phyloP scores from a whole-genome alignment of 2,113 vertebrate species.

The Thunnus maccoyii region DNA sequence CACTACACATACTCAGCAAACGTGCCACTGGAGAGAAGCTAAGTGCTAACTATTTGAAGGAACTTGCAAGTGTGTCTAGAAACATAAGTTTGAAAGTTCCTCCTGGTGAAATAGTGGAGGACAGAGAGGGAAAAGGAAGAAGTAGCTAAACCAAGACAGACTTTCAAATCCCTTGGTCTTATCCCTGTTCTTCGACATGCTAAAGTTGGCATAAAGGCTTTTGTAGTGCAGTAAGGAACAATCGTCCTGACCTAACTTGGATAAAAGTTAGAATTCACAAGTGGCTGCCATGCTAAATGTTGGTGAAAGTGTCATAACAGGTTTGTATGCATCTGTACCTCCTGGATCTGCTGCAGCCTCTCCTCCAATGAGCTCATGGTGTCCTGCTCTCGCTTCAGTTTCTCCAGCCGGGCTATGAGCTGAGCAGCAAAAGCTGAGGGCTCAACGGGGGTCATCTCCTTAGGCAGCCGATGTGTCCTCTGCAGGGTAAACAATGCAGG shows the following conservation, averaged over 20 bases:
- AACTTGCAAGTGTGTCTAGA: constrained; percentile 79
- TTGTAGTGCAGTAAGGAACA: constrained; percentile 25
- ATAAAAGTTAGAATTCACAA: constrained; percentile 24
- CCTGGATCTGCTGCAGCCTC: constrained; percentile 94
- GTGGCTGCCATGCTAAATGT: neutral
- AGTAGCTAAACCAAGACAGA: constrained; percentile 62
- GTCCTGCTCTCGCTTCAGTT: constrained; percentile 91
- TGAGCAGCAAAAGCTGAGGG: constrained; percentile 92
- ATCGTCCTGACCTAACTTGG: constrained; percentile 21
- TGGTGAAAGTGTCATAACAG: neutral
- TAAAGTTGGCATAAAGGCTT: constrained; percentile 46
- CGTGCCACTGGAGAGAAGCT: constrained; percentile 81
- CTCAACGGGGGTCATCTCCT: constrained; percentile 95
- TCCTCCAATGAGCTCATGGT: constrained; percentile 92
- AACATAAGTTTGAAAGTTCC: constrained; percentile 78
- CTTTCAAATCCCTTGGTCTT: constrained; percentile 64
- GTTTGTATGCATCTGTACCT: constrained; percentile 82
- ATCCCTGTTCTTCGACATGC: constrained; percentile 57
- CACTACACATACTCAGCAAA: constrained; percentile 77
- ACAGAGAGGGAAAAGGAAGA: constrained; percentile 50
- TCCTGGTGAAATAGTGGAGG: constrained; percentile 60
- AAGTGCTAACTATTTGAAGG: constrained; percentile 81
- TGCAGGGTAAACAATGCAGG: constrained; percentile 69
- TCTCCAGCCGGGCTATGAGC: constrained; percentile 92
- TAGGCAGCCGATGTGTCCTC: constrained; percentile 95